Conservation (phyloP, 2,797 vertebrate genomes). For the Eutrigla gurnardus region DNA sequence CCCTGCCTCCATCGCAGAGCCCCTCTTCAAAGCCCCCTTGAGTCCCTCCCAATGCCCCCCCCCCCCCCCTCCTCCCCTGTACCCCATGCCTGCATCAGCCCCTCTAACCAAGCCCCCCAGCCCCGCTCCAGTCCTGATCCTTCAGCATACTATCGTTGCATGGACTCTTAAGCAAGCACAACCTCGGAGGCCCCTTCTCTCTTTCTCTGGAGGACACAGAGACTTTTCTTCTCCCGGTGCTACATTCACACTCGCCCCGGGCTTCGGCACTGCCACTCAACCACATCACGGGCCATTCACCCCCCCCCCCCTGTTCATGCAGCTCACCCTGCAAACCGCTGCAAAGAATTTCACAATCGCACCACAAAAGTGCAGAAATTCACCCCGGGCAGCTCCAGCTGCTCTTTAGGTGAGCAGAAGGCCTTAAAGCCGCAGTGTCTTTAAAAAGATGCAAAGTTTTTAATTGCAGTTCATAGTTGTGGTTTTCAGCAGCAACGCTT, state of each 20-base stretch:
- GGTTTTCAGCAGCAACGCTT: constrained; percentile 31
- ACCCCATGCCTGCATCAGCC: constrained; percentile 40
- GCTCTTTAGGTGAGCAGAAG: constrained; percentile 67
- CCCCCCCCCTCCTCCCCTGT: constrained; percentile 6
- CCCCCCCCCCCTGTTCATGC: constrained; percentile 46
- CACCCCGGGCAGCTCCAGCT: constrained; percentile 71
- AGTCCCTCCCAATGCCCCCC: constrained; percentile 40
- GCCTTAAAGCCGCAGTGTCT: constrained; percentile 42
- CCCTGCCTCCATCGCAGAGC: constrained; percentile 61
- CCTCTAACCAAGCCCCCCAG: constrained; percentile 54
- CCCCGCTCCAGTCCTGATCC: constrained; percentile 56
- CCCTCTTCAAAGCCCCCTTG: constrained; percentile 73
- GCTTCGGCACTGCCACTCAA: constrained; percentile 72
- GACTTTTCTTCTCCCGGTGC: constrained; percentile 82
- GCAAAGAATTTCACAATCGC: constrained; percentile 78
- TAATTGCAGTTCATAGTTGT: constrained; percentile 48
- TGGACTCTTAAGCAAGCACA: constrained; percentile 37
- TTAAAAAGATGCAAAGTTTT: constrained; percentile 59
- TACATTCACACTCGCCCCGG: constrained; percentile 75
- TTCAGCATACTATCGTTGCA: constrained; percentile 61
- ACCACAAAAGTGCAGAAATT: constrained; percentile 72
- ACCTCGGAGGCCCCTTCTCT: constrained; percentile 41
- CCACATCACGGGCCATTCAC: constrained; percentile 30
- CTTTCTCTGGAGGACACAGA: constrained; percentile 70
- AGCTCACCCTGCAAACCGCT: constrained; percentile 61